These are phyloP conservation scores for Dasysyrphus tricinctus DNA, from an alignment of 2,888 invertebrate genomes.

Conservation along the genomic window DNA sequence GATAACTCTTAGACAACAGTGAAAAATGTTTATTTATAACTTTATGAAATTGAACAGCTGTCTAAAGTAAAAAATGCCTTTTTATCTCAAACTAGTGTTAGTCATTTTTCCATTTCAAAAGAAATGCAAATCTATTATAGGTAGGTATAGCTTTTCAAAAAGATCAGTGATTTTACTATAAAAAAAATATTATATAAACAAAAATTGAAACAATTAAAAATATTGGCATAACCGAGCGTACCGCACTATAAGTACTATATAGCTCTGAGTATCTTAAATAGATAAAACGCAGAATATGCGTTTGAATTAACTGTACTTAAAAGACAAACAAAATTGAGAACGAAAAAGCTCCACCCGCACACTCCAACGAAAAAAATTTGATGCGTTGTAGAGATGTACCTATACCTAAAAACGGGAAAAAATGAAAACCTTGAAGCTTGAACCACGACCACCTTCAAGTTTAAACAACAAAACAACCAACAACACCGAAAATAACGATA, in stretches of 20 bases:
- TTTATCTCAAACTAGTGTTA: too few relatives aligned
- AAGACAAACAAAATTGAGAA: background rate
- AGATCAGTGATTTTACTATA: too few relatives aligned
- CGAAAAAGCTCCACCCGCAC: conserved; percentile 44
- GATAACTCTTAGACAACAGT: too few relatives aligned
- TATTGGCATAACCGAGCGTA: too few relatives aligned
- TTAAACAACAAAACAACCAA: conserved; percentile 23
- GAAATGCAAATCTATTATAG: too few relatives aligned
- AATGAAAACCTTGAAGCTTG: conserved; percentile 25
- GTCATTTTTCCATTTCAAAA: too few relatives aligned
- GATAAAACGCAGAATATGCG: conserved; percentile 38
- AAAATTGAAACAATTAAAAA: too few relatives aligned
- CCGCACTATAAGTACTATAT: background rate
- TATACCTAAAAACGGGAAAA: conserved; percentile 6
- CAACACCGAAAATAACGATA: conserved; percentile 42
- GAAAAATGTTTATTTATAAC: too few relatives aligned
- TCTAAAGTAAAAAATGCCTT: too few relatives aligned
- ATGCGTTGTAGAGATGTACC: background rate
- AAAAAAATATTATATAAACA: too few relatives aligned
- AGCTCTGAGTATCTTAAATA: conserved; percentile 17
- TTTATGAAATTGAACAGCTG: too few relatives aligned
- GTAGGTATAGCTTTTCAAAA: too few relatives aligned
- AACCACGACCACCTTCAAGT: conserved; percentile 44
- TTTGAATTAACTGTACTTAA: conserved; percentile 55
- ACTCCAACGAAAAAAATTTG: conserved; percentile 18